Evolutionary conservation across 2,113 vertebrate genomes (phyloP).

Genomic region (Anhinga rufa): DNA sequence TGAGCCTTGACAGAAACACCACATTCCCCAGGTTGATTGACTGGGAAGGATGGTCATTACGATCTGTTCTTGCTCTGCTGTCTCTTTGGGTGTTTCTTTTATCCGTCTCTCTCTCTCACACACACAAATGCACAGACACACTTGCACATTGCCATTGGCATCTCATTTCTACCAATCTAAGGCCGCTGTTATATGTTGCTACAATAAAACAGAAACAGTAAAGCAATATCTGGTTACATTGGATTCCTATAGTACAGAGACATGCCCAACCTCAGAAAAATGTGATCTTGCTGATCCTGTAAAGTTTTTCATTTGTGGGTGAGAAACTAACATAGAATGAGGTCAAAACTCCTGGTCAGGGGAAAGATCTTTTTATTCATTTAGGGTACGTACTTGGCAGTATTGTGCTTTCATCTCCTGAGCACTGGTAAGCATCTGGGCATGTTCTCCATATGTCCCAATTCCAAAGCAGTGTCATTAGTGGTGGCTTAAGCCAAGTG

Average conservation of each 20-base stretch:
- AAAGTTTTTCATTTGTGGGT: neutral
- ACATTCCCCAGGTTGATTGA: fast-evolving
- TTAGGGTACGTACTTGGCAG: neutral
- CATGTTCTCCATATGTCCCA: neutral
- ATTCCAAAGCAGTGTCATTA: neutral
- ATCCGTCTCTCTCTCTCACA: too few relatives aligned
- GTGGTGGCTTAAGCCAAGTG: neutral
- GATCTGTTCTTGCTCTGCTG: neutral
- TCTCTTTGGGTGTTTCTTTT: neutral
- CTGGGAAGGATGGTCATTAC: neutral
- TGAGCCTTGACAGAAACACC: neutral
- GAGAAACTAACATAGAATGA: neutral
- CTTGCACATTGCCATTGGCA: fast-evolving
- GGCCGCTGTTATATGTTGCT: neutral
- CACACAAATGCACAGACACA: neutral
- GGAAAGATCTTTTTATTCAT: neutral
- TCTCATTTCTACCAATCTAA: neutral
- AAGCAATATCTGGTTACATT: neutral
- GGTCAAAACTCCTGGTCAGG: neutral
- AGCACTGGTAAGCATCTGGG: neutral
- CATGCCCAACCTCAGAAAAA: neutral
- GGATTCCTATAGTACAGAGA: neutral
- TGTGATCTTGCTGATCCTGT: neutral
- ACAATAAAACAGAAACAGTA: neutral
- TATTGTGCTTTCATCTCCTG: neutral